A percentile compares a stretch with the other conserved stretches of the same genome.
phyloP scores from a whole-genome alignment of 30 jellyfish, hydroid and myxozoan species.

The Rhopilema esculentum region DNA sequence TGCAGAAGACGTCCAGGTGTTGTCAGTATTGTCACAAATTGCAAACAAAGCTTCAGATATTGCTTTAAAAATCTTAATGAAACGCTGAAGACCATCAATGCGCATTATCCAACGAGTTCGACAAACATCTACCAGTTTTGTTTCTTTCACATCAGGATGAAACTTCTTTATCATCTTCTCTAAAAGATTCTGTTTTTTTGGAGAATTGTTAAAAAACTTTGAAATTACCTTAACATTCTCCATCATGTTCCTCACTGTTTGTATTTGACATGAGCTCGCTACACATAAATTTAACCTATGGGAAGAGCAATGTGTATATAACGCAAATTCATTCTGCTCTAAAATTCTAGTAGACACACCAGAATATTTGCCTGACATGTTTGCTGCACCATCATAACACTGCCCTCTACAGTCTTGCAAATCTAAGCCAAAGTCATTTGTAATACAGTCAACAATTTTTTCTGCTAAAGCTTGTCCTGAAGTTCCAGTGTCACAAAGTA shows the following conservation, averaged over 20 bases:
- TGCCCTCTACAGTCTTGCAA: conserved; percentile 45
- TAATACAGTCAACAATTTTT: background rate
- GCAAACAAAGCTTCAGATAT: conserved; percentile 47
- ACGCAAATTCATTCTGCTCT: background rate
- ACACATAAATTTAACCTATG: conserved; percentile 20
- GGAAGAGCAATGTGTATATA: conserved; percentile 27
- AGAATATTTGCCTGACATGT: conserved; percentile 49
- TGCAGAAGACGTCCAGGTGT: conserved; percentile 16
- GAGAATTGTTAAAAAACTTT: background rate
- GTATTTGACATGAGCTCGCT: conserved; percentile 10
- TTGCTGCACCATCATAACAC: conserved; percentile 67
- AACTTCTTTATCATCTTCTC: background rate
- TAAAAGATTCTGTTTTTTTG: background rate
- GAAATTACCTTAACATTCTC: background rate
- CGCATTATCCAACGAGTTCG: conserved; percentile 80
- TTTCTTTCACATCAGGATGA: conserved; percentile 17
- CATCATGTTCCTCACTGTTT: background rate
- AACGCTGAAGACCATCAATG: conserved; percentile 54
- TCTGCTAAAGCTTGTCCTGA: conserved; percentile 16
- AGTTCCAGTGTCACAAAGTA: conserved; percentile 12
- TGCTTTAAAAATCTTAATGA: conserved; percentile 44
- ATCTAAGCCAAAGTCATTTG: conserved; percentile 21
- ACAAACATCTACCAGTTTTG: conserved; percentile 60
- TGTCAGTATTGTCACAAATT: conserved; percentile 9
- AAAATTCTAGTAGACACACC: conserved; percentile 20